These are phyloP conservation scores for Syngnathoides biaculeatus DNA, from an alignment of 2,113 vertebrate species.

Conservation along the genomic window DNA sequence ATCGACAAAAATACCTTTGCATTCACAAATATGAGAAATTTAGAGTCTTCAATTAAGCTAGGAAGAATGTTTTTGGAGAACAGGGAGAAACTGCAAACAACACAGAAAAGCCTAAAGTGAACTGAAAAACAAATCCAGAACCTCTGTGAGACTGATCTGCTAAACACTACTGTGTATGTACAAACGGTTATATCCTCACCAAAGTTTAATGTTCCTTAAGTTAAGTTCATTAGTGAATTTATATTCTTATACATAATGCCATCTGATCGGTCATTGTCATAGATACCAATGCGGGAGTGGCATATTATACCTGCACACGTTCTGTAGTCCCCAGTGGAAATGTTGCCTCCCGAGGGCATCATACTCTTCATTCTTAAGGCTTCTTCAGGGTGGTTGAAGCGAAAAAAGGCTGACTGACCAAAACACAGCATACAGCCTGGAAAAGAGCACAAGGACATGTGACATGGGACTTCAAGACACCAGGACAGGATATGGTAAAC, in stretches of 20 bases:
- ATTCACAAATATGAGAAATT: too few relatives aligned
- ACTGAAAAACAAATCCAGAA: too few relatives aligned
- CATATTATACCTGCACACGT: constrained; percentile 36
- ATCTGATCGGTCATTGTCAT: neutral
- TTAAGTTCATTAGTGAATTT: neutral
- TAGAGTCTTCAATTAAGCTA: too few relatives aligned
- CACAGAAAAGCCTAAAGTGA: neutral
- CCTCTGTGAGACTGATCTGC: too few relatives aligned
- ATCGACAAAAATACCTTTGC: too few relatives aligned
- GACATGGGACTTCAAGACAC: neutral
- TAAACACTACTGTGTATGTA: neutral
- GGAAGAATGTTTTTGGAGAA: too few relatives aligned
- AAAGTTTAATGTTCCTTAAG: neutral
- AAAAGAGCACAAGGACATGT: constrained; percentile 13
- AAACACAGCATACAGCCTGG: constrained; percentile 95
- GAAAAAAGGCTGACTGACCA: constrained; percentile 89
- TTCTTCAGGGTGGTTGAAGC: constrained; percentile 95
- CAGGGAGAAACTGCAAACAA: neutral
- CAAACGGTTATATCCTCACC: neutral
- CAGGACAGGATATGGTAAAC: neutral
- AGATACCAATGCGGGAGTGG: neutral
- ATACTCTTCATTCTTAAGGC: constrained; percentile 96
- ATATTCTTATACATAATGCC: neutral
- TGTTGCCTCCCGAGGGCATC: constrained; percentile 73
- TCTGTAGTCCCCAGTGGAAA: constrained; percentile 54